phyloP scores from a whole-genome alignment of 2,888 invertebrate species.

The Myathropa florea region DNA sequence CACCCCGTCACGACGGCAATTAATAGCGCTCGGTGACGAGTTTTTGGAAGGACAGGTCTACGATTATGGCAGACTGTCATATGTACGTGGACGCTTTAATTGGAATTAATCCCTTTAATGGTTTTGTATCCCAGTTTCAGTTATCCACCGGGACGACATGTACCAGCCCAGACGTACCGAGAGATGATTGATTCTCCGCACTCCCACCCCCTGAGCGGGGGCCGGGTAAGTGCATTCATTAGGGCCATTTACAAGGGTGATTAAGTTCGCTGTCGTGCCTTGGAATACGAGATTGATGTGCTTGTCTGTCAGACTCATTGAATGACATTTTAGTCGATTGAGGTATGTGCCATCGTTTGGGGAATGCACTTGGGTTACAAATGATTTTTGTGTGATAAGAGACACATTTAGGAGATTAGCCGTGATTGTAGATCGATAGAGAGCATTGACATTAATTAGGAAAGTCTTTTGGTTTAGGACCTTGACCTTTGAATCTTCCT shows the following conservation, averaged over 20 bases:
- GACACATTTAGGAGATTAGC: neutral
- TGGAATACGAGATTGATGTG: neutral
- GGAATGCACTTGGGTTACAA: neutral
- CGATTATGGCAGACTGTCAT: constrained; percentile 41
- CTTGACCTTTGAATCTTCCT: too few species aligned
- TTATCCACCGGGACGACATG: neutral
- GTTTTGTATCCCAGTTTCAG: constrained; percentile 11
- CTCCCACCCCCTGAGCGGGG: neutral
- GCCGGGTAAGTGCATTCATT: constrained; percentile 58
- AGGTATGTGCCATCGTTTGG: neutral
- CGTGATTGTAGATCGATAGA: too few species aligned
- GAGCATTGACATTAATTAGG: too few species aligned
- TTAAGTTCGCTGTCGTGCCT: constrained; percentile 37
- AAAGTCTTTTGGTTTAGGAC: too few species aligned
- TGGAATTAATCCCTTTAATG: constrained; percentile 59
- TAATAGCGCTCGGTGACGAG: constrained; percentile 23
- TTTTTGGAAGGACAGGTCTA: neutral
- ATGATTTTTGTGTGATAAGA: neutral
- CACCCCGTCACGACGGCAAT: constrained; percentile 5
- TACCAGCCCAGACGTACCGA: too few species aligned
- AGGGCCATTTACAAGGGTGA: constrained; percentile 52
- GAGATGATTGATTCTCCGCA: neutral
- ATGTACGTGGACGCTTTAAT: constrained; percentile 49
- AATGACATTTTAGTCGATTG: neutral
- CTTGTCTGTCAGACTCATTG: neutral